These are phyloP conservation scores for Centruroides sculpturatus DNA, from an alignment of 1,140 invertebrate genomes.

Conservation along the genomic window DNA sequence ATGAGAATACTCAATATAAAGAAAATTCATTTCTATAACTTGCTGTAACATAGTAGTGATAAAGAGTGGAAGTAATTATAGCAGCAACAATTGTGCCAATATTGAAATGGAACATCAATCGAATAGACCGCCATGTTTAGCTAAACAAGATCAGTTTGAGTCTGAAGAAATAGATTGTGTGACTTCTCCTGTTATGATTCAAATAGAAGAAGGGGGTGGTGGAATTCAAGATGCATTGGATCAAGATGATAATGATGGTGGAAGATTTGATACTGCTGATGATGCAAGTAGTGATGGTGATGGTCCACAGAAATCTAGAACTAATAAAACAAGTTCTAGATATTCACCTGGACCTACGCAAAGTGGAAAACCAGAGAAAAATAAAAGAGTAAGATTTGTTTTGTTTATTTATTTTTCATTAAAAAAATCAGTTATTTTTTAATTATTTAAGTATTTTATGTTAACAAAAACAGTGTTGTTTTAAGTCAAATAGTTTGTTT, in stretches of 20 bases:
- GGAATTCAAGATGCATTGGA: slow-evolving; percentile 2
- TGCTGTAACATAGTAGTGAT: no score
- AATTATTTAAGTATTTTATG: no score
- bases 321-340: slow-evolving; percentile 3
- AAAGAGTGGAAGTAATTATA: no score
- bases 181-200: slow-evolving; percentile 13
- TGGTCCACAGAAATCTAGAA: slow-evolving; percentile 2
- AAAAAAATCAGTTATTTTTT: no score
- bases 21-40: no score
- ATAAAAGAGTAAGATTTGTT: neutral
- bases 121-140: slow-evolving; percentile 11
- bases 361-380: slow-evolving; percentile 4
- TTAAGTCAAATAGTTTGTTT: no score
- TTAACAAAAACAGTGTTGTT: no score
- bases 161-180: slow-evolving; percentile 7
- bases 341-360: neutral
- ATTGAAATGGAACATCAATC: neutral
- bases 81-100: neutral
- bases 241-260: slow-evolving; percentile 6
- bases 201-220: slow-evolving; percentile 11
- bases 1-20: no score
- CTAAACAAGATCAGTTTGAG: slow-evolving; percentile 13
- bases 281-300: neutral
- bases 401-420: neutral
- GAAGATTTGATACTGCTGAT: slow-evolving; percentile 4